Evolutionary conservation across 2,888 invertebrate genomes (phyloP).

Genomic region (Deilephila porcellus): DNA sequence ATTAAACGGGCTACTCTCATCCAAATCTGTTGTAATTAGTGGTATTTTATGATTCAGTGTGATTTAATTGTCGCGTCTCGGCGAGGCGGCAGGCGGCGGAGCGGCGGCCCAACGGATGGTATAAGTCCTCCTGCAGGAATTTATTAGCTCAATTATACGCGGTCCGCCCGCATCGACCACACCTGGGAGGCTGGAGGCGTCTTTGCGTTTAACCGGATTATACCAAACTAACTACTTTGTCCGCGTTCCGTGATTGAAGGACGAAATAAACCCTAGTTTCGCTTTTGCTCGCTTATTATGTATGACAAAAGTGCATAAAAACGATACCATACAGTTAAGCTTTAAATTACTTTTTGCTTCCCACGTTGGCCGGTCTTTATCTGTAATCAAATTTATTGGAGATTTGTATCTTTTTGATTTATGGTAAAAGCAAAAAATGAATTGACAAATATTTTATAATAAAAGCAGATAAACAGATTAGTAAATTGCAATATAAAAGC

Average conservation of each 20-base stretch:
- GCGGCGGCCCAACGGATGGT: constrained; percentile 33
- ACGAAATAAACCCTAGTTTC: not conserved
- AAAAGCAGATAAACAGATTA: not conserved
- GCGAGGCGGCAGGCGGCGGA: constrained; percentile 46
- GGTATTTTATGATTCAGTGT: constrained; percentile 69
- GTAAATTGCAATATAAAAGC: not conserved
- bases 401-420: constrained; percentile 15
- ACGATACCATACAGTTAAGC: not conserved
- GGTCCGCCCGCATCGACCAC: constrained; percentile 61
- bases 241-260: constrained; percentile 16
- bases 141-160: constrained; percentile 80
- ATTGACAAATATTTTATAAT: not conserved
- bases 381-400: constrained; percentile 21
- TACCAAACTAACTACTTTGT: constrained; percentile 47
- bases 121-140: constrained; percentile 70
- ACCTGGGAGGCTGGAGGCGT: constrained; percentile 58
- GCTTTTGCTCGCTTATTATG: not conserved
- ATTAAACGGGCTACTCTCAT: constrained; percentile 7
- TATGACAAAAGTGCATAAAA: not conserved
- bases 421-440: not conserved
- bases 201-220: constrained; percentile 63
- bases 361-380: constrained; percentile 26
- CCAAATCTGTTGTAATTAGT: constrained; percentile 62
- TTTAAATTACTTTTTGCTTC: constrained; percentile 30
- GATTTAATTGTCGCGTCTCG: constrained; percentile 79